phyloP scores from a whole-genome alignment of 2,888 invertebrate genomes.

The Cryptus viduatorius region DNA sequence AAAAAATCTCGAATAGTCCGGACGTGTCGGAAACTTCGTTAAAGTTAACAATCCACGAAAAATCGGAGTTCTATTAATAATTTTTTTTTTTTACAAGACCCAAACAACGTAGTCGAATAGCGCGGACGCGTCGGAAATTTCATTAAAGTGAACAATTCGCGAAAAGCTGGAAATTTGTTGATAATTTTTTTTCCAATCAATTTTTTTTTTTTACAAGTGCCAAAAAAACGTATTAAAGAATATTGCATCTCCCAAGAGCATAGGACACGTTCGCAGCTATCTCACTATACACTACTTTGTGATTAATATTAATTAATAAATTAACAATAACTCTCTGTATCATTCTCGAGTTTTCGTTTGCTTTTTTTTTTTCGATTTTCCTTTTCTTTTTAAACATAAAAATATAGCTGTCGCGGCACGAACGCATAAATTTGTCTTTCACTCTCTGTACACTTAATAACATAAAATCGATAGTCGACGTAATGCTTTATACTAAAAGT shows the following conservation, averaged over 20 bases:
- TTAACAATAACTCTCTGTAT: conserved; percentile 73
- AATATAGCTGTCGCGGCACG: conserved; percentile 72
- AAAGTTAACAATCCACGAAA: conserved; percentile 9
- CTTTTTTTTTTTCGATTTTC: conserved; percentile 32
- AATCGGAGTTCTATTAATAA: background rate
- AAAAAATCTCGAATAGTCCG: conserved; percentile 33
- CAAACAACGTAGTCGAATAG: conserved; percentile 36
- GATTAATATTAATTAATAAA: conserved; percentile 77
- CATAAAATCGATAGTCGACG: conserved; percentile 65
- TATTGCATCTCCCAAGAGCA: conserved; percentile 72
- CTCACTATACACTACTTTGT: conserved; percentile 71
- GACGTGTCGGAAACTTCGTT: conserved; percentile 47
- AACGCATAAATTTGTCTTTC: conserved; percentile 71
- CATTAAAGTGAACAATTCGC: conserved; percentile 9
- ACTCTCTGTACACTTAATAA: conserved; percentile 73
- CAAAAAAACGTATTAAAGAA: conserved; percentile 47
- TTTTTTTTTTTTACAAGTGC: conserved; percentile 12
- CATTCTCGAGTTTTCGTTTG: conserved; percentile 48
- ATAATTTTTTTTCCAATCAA: background rate
- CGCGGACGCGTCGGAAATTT: conserved; percentile 51
- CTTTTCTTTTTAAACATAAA: conserved; percentile 65
- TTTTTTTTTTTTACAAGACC: conserved; percentile 9
- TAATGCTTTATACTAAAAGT: conserved; percentile 86
- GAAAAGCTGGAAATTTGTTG: background rate
- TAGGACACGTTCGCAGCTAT: conserved; percentile 73